Percentiles rank a stretch among this genome's conserved stretches.
Conservation (phyloP, 2,797 vertebrate genomes). For the Hirundo rustica region DNA sequence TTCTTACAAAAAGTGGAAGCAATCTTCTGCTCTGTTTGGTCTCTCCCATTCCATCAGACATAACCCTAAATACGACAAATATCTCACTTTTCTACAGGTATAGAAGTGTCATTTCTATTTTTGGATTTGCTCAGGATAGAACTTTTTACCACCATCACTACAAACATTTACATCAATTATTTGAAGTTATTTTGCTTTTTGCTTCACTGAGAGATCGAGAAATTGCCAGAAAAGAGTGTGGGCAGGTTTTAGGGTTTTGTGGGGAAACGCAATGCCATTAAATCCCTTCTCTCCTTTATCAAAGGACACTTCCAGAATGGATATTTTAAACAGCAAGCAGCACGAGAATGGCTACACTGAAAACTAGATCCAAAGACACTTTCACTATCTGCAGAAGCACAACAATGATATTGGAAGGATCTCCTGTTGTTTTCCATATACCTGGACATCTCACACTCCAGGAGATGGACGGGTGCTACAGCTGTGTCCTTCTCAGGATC, state of each 20-base stretch:
- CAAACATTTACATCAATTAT: not conserved
- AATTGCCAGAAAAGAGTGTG: not conserved
- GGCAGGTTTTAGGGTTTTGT: not conserved
- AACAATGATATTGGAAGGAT: not conserved
- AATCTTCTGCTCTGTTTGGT: not conserved
- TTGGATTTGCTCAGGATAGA: not conserved
- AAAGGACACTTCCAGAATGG: not conserved
- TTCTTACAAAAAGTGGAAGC: not conserved
- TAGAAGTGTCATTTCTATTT: not conserved
- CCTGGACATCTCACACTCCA: not conserved
- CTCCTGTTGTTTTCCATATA: not conserved
- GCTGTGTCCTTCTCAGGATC: not conserved
- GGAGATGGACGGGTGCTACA: not conserved
- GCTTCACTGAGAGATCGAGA: not conserved
- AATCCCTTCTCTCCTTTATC: not conserved
- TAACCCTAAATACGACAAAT: not conserved
- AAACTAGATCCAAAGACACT: not conserved
- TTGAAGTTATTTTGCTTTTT: not conserved
- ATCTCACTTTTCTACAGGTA: not conserved
- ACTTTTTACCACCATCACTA: not conserved
- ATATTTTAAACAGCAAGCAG: not conserved
- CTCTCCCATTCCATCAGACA: not conserved
- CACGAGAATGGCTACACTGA: no score
- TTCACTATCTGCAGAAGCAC: not conserved
- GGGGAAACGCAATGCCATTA: not conserved